Evolutionary conservation across 2,797 vertebrate species (phyloP), one percentile per base, ranked within the genome.

Genomic region (Ctenosaura bakeri): DNA sequence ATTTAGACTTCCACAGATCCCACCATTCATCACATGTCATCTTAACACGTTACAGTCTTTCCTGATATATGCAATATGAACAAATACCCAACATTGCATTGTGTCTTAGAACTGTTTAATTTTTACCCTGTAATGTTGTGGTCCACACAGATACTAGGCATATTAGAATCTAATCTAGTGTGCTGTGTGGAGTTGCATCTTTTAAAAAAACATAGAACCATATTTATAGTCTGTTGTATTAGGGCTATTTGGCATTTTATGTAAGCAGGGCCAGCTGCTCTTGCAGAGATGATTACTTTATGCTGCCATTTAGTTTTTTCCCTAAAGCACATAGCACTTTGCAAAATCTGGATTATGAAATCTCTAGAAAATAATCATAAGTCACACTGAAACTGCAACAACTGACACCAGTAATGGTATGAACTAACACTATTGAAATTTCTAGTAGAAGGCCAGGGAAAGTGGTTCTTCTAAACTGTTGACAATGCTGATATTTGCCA

Each of bases 191-290:
- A 35, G 90, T 10, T n/a, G 42, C n/a, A 18, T 66, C 2, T 66
- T 20, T 92, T 87, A 95, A 32, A 69, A 69, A 69, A 66, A 66
- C 90, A 90, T 81, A 64, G 50, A 92, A 94, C 87, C 46, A 32
- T 32, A 88, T 91, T 95, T 94, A 91, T 64, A 79, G 94, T 93
- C 95, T 92, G 92, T 91, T 94, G 80, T 92, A 89, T 7, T 92
- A 92, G 92, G 92, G 59, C 94, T 96, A 89, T 93, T 91, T 93
- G 91, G 85, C 90, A 81, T 46, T 96, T 97, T 95, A 94, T 95
- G 89, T 95, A 95, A 97, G 94, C 90, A 91, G 92, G 82, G 94
- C 90, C 94, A 96, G 94, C 96, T 96, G 95, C 92, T 94, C 80
- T 91, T 94, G 92, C 88, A 93, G 77, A 90, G 89, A 91, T 94